Evolutionary conservation across 2,113 vertebrate species (phyloP), one percentile per base, ranked within the genome.

Genomic region (Anolis sagrei): DNA sequence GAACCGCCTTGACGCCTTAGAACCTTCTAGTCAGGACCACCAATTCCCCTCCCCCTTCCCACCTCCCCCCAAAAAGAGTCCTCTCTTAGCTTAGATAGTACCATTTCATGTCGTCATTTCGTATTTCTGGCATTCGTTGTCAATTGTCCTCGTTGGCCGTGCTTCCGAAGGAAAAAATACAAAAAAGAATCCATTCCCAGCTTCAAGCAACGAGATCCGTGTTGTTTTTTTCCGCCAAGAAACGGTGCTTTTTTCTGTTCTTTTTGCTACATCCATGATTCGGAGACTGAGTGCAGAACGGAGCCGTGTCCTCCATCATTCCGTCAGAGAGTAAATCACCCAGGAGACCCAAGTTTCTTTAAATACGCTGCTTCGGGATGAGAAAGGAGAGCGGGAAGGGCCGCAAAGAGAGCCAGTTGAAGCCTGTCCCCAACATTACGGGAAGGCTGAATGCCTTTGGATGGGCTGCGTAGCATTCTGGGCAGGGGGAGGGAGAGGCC

Each of bases 111-210:
- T 95, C 69, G 44, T 58, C 95, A 95, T 96, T 97, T 97, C 95
- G 92, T 90, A 93, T 96, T 96, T 89, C 93, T 92, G 97, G 97
- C 97, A 95, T 97, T 96, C 93, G 96, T 1, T 32, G 1, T 9
- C 2, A 4, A 74, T 44, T 44, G 96, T 96, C 96, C 97, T 44
- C 39, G 39, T 97, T 96, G 75, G 97, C 98, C 98, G 97, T 98
- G 98, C 98, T 98, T 95, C 97, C 96, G 96, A 90, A 97, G 96
- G 97, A 97, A 94, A 92, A 97, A 97, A 97, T 95, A 96, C 96
- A 97, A 96, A 91, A 83, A 86, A 86, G 90, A 79, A 90, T 87
- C 79, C 86, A 84, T 94, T 92, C 94, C 88, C 95, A 94, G 83
- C 92, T 92, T 95, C 3, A 89, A 93, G 85, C 89, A 94, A 95